These are phyloP conservation scores for Nemotelus pantherinus DNA, from an alignment of 2,888 invertebrate species.

Conservation along the genomic window DNA sequence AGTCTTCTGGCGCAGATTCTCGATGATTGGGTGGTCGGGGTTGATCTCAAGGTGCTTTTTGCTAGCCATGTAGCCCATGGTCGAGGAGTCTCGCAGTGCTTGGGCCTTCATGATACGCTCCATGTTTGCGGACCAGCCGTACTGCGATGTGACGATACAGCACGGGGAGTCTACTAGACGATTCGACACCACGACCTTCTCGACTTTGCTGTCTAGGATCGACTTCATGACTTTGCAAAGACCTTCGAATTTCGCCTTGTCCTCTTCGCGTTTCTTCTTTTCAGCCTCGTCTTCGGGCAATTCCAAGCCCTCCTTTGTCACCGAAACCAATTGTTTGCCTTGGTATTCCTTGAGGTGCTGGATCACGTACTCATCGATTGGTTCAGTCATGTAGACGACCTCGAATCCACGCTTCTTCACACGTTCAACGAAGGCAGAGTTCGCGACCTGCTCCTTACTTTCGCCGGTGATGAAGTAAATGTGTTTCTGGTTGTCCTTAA, in stretches of 20 bases:
- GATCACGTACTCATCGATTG: constrained; percentile 98
- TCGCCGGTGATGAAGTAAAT: constrained; percentile 99
- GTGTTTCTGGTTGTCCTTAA: constrained; percentile 98
- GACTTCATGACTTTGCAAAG: constrained; percentile 89
- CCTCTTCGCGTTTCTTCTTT: constrained; percentile 95
- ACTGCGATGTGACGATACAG: constrained; percentile 98
- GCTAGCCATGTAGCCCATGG: constrained; percentile 99
- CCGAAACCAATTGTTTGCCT: constrained; percentile 94
- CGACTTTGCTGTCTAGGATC: constrained; percentile 97
- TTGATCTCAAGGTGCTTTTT: constrained; percentile 99
- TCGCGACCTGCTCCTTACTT: constrained; percentile 90
- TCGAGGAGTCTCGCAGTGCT: constrained; percentile 95
- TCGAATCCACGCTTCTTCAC: constrained; percentile 98
- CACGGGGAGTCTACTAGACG: constrained; percentile 97
- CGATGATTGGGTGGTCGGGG: constrained; percentile 92
- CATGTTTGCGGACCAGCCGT: constrained; percentile 99
- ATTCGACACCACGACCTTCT: constrained; percentile 97
- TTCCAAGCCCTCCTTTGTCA: constrained; percentile 97
- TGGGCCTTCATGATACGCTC: constrained; percentile 99
- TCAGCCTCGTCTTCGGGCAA: constrained; percentile 97
- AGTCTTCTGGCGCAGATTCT: constrained; percentile 88
- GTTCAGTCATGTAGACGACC: constrained; percentile 98
- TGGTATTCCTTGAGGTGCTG: constrained; percentile 99
- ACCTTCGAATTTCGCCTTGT: constrained; percentile 72
- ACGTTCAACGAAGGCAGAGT: constrained; percentile 97